These are phyloP conservation scores for Agrilus planipennis DNA, from an alignment of 1,140 invertebrate genomes.

Conservation along the genomic window DNA sequence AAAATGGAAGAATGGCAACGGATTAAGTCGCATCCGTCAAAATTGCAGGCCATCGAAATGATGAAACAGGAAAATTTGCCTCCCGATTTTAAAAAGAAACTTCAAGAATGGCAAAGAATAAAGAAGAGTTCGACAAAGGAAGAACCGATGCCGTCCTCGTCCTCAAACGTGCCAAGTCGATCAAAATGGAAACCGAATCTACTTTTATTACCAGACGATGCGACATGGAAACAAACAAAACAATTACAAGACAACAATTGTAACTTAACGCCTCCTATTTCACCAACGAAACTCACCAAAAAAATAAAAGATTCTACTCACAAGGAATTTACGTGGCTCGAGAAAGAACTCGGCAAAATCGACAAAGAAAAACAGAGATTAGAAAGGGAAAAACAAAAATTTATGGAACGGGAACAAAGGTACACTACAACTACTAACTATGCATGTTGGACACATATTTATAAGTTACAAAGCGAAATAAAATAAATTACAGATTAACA, in stretches of 20 bases:
- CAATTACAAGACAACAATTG: too few relatives aligned
- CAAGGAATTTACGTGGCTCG: constrained; percentile 44
- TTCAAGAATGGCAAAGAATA: constrained; percentile 74
- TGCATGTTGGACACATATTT: constrained; percentile 10
- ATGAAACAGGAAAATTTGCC: constrained; percentile 52
- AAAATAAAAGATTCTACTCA: constrained; percentile 32
- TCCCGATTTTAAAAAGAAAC: constrained; percentile 66
- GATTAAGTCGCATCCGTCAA: constrained; percentile 24
- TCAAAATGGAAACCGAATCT: too few relatives aligned
- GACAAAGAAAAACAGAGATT: constrained; percentile 49
- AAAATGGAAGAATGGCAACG: constrained; percentile 35
- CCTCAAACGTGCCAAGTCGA: too few relatives aligned
- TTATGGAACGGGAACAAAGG: constrained; percentile 45
- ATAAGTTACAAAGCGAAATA: constrained; percentile 6
- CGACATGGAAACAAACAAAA: too few relatives aligned
- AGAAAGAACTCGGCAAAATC: constrained; percentile 47
- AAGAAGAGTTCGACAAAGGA: constrained; percentile 56
- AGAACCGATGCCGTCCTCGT: too few relatives aligned
- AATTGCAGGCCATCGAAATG: constrained; percentile 19
- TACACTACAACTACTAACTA: constrained; percentile 12
- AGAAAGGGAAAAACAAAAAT: constrained; percentile 47
- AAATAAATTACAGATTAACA: constrained; percentile 38
- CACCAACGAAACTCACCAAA: constrained; percentile 29
- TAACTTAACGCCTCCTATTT: too few relatives aligned
- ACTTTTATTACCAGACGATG: too few relatives aligned